These are phyloP conservation scores for Battus philenor DNA, from an alignment of 1,140 invertebrate species.

Conservation along the genomic window DNA sequence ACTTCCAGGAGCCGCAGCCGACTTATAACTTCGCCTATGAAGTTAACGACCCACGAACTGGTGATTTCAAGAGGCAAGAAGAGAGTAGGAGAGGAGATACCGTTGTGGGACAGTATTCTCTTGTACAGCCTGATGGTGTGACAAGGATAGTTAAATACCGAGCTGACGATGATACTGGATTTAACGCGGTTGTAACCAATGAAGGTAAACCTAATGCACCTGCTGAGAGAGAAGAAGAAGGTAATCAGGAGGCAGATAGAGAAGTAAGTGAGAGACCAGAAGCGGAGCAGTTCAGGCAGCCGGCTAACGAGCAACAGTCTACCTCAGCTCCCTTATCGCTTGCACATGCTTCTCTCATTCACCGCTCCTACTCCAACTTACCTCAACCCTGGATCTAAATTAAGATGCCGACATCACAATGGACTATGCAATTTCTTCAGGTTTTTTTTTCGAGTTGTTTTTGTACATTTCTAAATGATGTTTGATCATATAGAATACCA, in stretches of 20 bases:
- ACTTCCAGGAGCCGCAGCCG: slow-evolving; percentile 15
- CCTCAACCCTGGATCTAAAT: slow-evolving; percentile 5
- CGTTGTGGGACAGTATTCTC: slow-evolving; percentile 64
- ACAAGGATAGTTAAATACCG: slow-evolving; percentile 51
- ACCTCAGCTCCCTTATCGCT: neutral
- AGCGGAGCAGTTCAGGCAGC: neutral
- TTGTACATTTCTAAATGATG: no score
- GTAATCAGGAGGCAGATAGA: neutral
- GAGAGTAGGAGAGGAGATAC: slow-evolving; percentile 67
- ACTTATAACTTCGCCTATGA: slow-evolving; percentile 43
- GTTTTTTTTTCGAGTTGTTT: no score
- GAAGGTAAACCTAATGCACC: neutral
- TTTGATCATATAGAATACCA: no score
- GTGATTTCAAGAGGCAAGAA: slow-evolving; percentile 61
- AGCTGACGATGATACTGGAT: slow-evolving; percentile 43
- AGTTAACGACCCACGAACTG: slow-evolving; percentile 61
- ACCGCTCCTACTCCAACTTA: neutral
- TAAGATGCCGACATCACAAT: no score
- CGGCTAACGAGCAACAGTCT: neutral
- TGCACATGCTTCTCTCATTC: slow-evolving; percentile 7
- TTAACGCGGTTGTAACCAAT: slow-evolving; percentile 48
- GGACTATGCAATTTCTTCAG: no score
- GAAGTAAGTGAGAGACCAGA: neutral
- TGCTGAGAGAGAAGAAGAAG: neutral
- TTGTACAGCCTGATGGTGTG: slow-evolving; percentile 51